These are phyloP conservation scores for Autographa gamma DNA, from an alignment of 2,888 invertebrate genomes.

Conservation along the genomic window DNA sequence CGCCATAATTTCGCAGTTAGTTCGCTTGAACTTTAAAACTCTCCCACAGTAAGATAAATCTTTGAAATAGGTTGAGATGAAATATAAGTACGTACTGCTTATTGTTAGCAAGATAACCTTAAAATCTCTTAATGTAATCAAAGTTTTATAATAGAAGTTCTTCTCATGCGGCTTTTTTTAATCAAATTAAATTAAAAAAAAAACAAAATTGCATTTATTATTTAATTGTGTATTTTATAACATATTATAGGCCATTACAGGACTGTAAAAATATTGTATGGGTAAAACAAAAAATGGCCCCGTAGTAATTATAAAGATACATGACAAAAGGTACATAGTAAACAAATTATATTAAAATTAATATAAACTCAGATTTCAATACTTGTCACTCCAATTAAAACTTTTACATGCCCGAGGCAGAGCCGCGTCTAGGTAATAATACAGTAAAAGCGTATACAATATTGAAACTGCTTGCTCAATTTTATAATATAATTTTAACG, in stretches of 20 bases:
- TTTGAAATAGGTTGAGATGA: background rate
- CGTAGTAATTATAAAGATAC: background rate
- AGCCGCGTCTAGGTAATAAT: background rate
- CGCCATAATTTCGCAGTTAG: slow-evolving; percentile 29
- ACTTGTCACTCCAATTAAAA: slow-evolving; percentile 4
- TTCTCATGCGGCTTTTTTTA: too few relatives aligned
- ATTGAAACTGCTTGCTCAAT: slow-evolving; percentile 5
- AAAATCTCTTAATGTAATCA: background rate
- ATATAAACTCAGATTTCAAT: slow-evolving; percentile 2
- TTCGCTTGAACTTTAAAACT: slow-evolving; percentile 24
- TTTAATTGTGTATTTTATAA: too few relatives aligned
- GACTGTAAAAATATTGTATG: too few relatives aligned
- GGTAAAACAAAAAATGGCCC: too few relatives aligned
- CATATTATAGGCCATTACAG: too few relatives aligned
- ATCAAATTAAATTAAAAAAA: too few relatives aligned
- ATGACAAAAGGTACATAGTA: background rate
- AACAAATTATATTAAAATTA: background rate
- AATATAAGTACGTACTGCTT: background rate
- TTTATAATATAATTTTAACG: slow-evolving; percentile 45
- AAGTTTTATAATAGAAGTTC: too few relatives aligned
- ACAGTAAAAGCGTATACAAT: background rate
- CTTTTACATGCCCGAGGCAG: slow-evolving; percentile 2
- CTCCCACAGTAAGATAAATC: slow-evolving; percentile 12
- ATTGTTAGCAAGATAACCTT: background rate
- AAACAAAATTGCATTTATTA: too few relatives aligned